These are phyloP conservation scores for Miniopterus natalensis DNA, from an alignment of 2,113 vertebrate species.

Conservation along the genomic window DNA sequence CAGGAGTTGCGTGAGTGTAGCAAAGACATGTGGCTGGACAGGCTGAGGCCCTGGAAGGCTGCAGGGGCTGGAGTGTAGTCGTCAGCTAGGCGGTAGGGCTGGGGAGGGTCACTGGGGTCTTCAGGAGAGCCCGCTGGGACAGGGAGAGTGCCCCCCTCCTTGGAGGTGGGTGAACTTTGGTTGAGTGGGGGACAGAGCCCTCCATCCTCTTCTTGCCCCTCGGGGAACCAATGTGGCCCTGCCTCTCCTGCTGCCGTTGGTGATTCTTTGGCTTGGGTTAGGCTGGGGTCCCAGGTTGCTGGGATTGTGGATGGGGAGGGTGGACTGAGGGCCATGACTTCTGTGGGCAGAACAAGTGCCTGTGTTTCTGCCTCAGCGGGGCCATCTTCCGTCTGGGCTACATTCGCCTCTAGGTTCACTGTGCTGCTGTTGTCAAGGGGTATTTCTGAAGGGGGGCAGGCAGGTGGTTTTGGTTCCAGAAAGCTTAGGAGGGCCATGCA, in stretches of 20 bases:
- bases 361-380: conserved; percentile 37
- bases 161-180: conserved; percentile 84
- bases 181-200: conserved; percentile 78
- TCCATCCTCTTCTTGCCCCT: conserved; percentile 78
- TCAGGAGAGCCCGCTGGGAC: conserved; percentile 68
- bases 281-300: conserved; percentile 79
- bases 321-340: conserved; percentile 72
- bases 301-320: conserved; percentile 57
- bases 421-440: conserved; percentile 56
- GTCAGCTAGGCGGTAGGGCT: conserved; percentile 73
- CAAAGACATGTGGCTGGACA: conserved; percentile 86
- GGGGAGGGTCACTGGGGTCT: conserved; percentile 71
- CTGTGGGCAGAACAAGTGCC: conserved; percentile 30
- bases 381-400: not conserved
- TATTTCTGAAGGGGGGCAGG: conserved; percentile 34
- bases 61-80: conserved; percentile 77
- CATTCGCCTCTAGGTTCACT: conserved; percentile 51
- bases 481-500: conserved; percentile 81
- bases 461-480: conserved; percentile 86
- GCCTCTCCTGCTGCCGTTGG: conserved; percentile 70
- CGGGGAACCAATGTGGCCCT: conserved; percentile 77
- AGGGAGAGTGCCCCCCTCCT: conserved; percentile 73
- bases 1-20: conserved; percentile 87
- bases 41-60: conserved; percentile 82
- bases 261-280: conserved; percentile 82